Conservation (phyloP, 2,113 vertebrate genomes). For the Clarias batrachus region DNA sequence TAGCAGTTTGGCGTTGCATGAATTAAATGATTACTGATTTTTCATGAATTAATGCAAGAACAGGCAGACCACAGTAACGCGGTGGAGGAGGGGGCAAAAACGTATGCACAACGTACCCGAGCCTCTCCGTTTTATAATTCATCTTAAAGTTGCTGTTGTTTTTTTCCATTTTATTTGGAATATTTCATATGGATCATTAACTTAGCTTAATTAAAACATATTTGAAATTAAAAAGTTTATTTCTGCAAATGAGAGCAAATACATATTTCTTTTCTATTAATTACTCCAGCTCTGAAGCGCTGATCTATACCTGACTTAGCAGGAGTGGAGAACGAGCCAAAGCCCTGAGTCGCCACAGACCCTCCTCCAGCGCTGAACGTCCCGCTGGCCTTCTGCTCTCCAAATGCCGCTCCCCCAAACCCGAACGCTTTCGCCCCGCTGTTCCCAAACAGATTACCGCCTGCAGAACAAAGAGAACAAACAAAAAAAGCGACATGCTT, state of each 20-base stretch:
- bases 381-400: constrained; percentile 86
- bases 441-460: constrained; percentile 84
- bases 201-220: too few species aligned
- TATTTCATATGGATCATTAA: not conserved
- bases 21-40: too few species aligned
- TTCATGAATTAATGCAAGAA: too few species aligned
- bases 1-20: not conserved
- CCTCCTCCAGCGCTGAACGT: constrained; percentile 87
- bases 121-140: not conserved
- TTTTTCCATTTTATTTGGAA: not conserved
- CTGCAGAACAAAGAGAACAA: constrained; percentile 64
- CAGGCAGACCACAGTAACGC: too few species aligned
- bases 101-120: not conserved
- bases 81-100: not conserved
- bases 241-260: too few species aligned
- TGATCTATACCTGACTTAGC: constrained; percentile 80
- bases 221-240: too few species aligned
- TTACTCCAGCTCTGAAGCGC: not conserved
- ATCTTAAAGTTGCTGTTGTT: not conserved
- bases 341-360: constrained; percentile 90
- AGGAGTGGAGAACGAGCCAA: constrained; percentile 85
- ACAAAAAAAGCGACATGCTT: not conserved
- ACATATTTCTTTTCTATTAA: too few species aligned
- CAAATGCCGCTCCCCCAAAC: constrained; percentile 79
- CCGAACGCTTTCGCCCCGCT: constrained; percentile 86